Base-by-base conservation (phyloP, 2,113 vertebrate genomes). In the Tonatia bakeri region DNA sequence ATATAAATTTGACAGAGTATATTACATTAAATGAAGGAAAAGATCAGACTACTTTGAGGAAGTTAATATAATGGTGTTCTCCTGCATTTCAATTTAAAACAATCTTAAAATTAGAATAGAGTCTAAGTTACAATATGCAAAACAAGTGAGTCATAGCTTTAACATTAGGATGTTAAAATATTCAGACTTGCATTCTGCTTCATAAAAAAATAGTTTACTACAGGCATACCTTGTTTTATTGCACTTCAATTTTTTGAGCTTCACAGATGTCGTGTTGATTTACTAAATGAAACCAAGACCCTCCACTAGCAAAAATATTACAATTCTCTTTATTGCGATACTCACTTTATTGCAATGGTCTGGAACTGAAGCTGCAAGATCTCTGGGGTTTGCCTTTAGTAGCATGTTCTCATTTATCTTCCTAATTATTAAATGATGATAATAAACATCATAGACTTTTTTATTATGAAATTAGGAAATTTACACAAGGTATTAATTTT, bases 101-200 rank as follows among this genome's bases (percentile, higher is more conserved):
- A 38, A 86, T 43, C 75, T 94, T 75, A 50, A 96, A 92, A 88
- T 91, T 84, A 92, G 31, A 73, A 47, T 56, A 84, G 4, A 87
- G 14, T 43, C 11, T 59, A 79, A 86, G 9, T 17, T 89, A 64
- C 7, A 93, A 28, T 33, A 50, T 65, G 45, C 40, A 72, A 1
- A 91, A 52, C 67, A 64, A 82, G 19, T 87, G 22, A 88, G 26
- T 40, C n/a, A 87, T 52, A 59, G 45, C 19, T 70, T 69, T 50
- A 95, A 83, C 8, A 54, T 92, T 40, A 73, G 5, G 5, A 65
- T 82, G 20, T 54, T 95, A 90, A 26, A 64, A 50, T 86, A 70
- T 59, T 82, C 38, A 86, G 59, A 77, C 76, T 65, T 82, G 45
- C 86, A 15, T 16, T 75, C 13, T 64, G 1, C 11, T 87, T 75